Percentiles rank a stretch among this genome's conserved stretches.
phyloP scores from a whole-genome alignment of 2,797 vertebrate species.

The Clarias pachynema region DNA sequence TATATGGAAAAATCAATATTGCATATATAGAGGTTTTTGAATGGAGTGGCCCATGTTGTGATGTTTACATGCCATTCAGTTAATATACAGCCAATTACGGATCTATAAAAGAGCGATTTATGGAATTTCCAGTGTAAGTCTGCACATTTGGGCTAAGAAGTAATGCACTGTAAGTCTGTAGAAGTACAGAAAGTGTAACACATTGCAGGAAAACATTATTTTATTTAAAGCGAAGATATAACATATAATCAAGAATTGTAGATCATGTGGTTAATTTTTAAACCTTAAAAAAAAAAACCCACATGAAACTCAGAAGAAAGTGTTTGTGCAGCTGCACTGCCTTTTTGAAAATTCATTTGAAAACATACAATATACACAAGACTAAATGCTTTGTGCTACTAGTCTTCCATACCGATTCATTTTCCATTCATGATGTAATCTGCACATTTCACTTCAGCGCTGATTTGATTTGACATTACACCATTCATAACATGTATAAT shows the following conservation, averaged over 20 bases:
- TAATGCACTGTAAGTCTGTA: no score
- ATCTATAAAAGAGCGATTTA: neutral
- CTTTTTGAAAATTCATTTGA: neutral
- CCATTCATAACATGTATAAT: slow-evolving; percentile 6
- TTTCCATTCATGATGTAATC: neutral
- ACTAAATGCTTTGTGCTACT: neutral
- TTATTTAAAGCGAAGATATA: neutral
- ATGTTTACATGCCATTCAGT: slow-evolving; percentile 34
- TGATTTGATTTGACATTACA: neutral
- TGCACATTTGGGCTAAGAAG: neutral
- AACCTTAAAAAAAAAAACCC: neutral
- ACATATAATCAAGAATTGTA: neutral
- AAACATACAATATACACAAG: neutral
- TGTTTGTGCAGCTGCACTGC: neutral
- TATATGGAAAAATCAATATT: slow-evolving; percentile 39
- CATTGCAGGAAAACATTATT: neutral
- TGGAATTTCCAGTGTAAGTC: neutral
- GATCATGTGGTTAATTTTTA: neutral
- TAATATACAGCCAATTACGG: neutral
- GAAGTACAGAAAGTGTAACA: neutral
- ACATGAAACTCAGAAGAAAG: neutral
- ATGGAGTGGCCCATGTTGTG: neutral
- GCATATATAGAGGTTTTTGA: slow-evolving; percentile 17
- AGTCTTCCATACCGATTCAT: neutral
- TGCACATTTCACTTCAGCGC: neutral